phyloP scores from a whole-genome alignment of 2,888 invertebrate genomes.

The Drosophila subsilvestris region DNA sequence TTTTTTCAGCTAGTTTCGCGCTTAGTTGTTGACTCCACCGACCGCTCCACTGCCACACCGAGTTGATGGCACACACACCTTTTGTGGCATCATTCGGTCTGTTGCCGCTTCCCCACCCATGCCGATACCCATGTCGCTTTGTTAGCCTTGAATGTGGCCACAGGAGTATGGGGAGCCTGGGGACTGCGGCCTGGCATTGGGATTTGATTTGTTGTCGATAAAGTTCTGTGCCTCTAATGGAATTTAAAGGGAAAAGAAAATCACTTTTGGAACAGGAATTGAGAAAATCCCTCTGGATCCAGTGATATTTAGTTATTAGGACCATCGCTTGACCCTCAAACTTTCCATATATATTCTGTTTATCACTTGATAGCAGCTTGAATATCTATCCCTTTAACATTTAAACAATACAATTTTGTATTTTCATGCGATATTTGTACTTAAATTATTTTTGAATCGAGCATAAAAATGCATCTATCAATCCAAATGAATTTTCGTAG shows the following conservation, averaged over 20 bases:
- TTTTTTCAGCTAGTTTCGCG: conserved; percentile 55
- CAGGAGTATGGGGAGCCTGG: neutral
- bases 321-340: too few species aligned
- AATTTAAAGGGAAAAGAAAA: neutral
- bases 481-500: too few species aligned
- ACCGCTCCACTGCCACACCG: neutral
- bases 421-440: too few species aligned
- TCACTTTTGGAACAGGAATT: neutral
- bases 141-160: conserved; percentile 50
- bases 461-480: too few species aligned
- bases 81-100: conserved; percentile 48
- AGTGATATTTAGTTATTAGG: conserved; percentile 39
- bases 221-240: neutral
- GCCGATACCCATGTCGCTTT: conserved; percentile 51
- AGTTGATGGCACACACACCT: conserved; percentile 33
- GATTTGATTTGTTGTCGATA: neutral
- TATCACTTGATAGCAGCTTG: too few species aligned
- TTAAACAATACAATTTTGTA: too few species aligned
- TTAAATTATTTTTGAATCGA: too few species aligned
- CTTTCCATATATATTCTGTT: neutral
- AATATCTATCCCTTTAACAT: too few species aligned
- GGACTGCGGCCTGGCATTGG: neutral
- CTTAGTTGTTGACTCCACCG: conserved; percentile 68
- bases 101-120: conserved; percentile 18
- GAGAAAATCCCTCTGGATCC: too few species aligned